Percentiles rank a stretch among this genome's conserved stretches.
Evolutionary conservation across 2,888 invertebrate genomes (phyloP).

Genomic region (Drosophila neonasuta): DNA sequence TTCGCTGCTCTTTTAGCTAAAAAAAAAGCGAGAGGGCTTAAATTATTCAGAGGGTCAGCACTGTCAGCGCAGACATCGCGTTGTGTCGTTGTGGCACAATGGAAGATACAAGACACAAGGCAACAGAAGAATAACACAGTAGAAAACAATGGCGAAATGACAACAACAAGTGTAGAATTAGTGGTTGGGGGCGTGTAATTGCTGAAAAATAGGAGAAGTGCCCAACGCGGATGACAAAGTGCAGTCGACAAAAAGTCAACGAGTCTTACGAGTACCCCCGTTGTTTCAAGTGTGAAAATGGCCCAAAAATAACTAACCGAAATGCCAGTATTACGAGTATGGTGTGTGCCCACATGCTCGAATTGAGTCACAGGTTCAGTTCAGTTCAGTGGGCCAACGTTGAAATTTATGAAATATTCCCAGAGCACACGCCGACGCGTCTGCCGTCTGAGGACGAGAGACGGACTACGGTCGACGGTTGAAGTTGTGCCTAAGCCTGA

Average conservation of each 20-base stretch:
- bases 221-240: slow-evolving; percentile 67
- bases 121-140: slow-evolving; percentile 21
- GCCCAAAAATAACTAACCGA: slow-evolving; percentile 48
- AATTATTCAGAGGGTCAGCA: slow-evolving; percentile 68
- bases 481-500: slow-evolving; percentile 38
- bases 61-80: slow-evolving; percentile 31
- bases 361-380: slow-evolving; percentile 39
- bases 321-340: slow-evolving; percentile 23
- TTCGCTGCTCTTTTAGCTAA: slow-evolving; percentile 54
- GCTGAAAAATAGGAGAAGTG: slow-evolving; percentile 57
- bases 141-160: slow-evolving; percentile 30
- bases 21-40: slow-evolving; percentile 46
- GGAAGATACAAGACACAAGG: slow-evolving; percentile 39
- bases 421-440: slow-evolving; percentile 48
- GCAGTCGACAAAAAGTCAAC: slow-evolving; percentile 58
- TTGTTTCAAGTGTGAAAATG: slow-evolving; percentile 61
- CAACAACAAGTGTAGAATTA: slow-evolving; percentile 49
- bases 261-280: slow-evolving; percentile 45
- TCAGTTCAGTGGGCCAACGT: slow-evolving; percentile 35
- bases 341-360: slow-evolving; percentile 16
- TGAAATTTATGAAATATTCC: slow-evolving; percentile 69
- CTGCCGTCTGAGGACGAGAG: slow-evolving; percentile 8
- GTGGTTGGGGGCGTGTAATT: slow-evolving; percentile 63
- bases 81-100: slow-evolving; percentile 51
- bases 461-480: slow-evolving; percentile 13